These are phyloP conservation scores for Stenichneumon culpator DNA, from an alignment of 2,888 invertebrate genomes.

Conservation along the genomic window DNA sequence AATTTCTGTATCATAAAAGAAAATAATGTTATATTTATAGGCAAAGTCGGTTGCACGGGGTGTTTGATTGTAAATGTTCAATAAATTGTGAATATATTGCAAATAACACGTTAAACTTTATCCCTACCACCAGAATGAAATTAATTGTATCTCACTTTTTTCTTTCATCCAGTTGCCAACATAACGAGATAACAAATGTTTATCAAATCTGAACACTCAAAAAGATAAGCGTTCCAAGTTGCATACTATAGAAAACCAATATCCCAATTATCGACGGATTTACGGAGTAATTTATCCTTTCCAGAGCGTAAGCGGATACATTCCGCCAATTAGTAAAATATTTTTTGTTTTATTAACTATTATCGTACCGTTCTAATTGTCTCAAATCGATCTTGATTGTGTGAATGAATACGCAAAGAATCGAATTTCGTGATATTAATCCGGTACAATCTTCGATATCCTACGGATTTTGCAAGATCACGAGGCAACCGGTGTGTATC, in stretches of 20 bases:
- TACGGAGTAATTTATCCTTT: neutral
- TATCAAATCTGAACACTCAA: neutral
- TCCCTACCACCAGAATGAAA: neutral
- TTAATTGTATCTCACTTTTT: neutral
- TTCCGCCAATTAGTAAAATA: neutral
- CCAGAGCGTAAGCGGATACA: neutral
- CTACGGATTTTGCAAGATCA: neutral
- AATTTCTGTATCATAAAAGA: conserved; percentile 17
- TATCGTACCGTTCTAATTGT: neutral
- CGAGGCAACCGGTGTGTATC: neutral
- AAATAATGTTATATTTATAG: conserved; percentile 33
- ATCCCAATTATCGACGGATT: neutral
- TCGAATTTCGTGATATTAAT: neutral
- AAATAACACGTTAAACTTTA: neutral
- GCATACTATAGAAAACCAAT: neutral
- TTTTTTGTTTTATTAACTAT: neutral
- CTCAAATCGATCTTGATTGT: neutral
- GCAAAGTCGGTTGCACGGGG: conserved; percentile 9
- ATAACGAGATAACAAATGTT: neutral
- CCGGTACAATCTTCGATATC: neutral
- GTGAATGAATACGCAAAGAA: neutral
- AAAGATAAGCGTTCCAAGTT: neutral
- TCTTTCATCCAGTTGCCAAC: neutral
- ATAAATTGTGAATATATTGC: conserved; percentile 18
- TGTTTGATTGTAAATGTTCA: neutral